Conservation (phyloP, 53 echinoderm and acorn worm genomes). For the Astropecten irregularis region DNA sequence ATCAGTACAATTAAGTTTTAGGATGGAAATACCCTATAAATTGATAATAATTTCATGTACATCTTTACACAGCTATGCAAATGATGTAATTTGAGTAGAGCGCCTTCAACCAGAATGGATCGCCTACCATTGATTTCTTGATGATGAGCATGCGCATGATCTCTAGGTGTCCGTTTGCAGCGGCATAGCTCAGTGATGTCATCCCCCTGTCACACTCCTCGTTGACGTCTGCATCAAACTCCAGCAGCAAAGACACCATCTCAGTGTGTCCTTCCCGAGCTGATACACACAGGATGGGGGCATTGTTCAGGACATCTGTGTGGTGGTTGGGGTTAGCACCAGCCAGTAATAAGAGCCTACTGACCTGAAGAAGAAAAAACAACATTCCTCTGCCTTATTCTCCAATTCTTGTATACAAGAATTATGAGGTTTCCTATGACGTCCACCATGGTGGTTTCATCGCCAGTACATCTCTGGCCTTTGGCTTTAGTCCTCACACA, state of each 20-base stretch:
- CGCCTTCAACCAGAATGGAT: no score
- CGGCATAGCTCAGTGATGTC: slow-evolving; percentile 92
- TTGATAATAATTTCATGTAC: no score
- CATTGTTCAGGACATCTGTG: slow-evolving; percentile 85
- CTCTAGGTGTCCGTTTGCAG: slow-evolving; percentile 92
- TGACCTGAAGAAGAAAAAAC: slow-evolving; percentile 64
- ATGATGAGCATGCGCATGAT: slow-evolving; percentile 95
- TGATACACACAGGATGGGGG: slow-evolving; percentile 89
- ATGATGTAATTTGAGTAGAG: no score
- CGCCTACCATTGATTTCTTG: slow-evolving; percentile 96
- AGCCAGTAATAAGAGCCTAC: slow-evolving; percentile 85
- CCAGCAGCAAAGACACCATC: slow-evolving; percentile 91
- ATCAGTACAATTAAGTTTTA: no score
- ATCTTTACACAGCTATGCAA: no score
- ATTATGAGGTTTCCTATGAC: no score
- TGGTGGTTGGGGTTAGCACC: slow-evolving; percentile 92
- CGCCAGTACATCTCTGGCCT: no score
- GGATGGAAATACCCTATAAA: no score
- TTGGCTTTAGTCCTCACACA: no score
- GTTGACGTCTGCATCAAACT: slow-evolving; percentile 91
- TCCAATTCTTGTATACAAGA: no score
- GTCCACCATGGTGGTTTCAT: no score
- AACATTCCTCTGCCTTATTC: no score
- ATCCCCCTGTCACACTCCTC: slow-evolving; percentile 88
- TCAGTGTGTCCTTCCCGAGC: slow-evolving; percentile 93